Conservation (phyloP, 2,888 invertebrate species). For the Drosophila nr. perissopoda region DNA sequence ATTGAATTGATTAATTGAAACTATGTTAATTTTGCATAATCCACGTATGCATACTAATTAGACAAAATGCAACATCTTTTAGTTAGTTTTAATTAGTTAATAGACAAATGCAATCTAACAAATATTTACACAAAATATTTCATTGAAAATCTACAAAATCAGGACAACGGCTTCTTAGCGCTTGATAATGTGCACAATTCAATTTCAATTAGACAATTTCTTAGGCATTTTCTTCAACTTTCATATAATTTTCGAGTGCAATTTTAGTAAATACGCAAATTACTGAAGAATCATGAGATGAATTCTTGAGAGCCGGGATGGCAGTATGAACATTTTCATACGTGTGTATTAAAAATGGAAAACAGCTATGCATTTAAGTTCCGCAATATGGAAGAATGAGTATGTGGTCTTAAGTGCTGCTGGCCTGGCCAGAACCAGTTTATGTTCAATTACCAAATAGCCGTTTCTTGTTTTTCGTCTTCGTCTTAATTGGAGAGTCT, state of each 20-base stretch:
- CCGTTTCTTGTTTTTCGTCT: conserved; percentile 17
- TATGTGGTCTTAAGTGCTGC: conserved; percentile 17
- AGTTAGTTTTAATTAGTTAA: too few relatives aligned
- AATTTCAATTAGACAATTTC: conserved; percentile 19
- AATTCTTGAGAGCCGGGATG: conserved; percentile 17
- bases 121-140: neutral
- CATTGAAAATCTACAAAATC: neutral
- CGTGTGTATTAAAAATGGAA: conserved; percentile 19
- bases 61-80: neutral
- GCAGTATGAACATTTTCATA: conserved; percentile 11
- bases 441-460: conserved; percentile 42
- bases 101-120: neutral
- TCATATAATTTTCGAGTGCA: conserved; percentile 25
- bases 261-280: conserved; percentile 45
- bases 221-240: conserved; percentile 20
- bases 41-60: neutral
- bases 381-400: conserved; percentile 10
- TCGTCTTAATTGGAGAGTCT: conserved; percentile 29
- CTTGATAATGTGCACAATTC: neutral
- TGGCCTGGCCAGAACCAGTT: conserved; percentile 47
- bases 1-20: neutral
- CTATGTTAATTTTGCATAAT: neutral
- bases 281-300: conserved; percentile 15
- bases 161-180: neutral
- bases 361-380: conserved; percentile 38